phyloP scores from a whole-genome alignment of 2,797 vertebrate species.

The Oreochromis grahami region DNA sequence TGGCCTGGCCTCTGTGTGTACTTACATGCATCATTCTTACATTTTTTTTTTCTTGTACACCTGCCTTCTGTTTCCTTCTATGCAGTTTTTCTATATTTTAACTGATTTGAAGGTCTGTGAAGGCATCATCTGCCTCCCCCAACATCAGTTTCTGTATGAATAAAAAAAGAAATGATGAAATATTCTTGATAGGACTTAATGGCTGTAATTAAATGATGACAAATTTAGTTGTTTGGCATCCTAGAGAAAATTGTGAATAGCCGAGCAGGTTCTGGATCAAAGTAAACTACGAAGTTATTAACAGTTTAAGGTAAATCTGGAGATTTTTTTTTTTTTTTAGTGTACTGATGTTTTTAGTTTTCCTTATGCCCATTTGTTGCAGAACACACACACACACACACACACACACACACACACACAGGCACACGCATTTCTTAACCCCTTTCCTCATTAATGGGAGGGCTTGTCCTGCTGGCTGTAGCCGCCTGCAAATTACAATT shows the following conservation, averaged over 20 bases:
- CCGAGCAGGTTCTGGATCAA: conserved; percentile 1
- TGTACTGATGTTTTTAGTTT: conserved; percentile 5
- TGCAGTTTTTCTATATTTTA: neutral
- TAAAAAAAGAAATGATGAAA: neutral
- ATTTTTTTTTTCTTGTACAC: neutral
- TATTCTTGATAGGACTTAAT: neutral
- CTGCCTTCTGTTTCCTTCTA: neutral
- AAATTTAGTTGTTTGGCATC: neutral
- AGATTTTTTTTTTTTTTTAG: neutral
- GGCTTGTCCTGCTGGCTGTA: conserved; percentile 58
- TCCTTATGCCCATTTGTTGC: neutral
- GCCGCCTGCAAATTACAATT: conserved; percentile 81
- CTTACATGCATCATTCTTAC: neutral
- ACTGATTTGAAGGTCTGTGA: neutral
- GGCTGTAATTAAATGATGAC: neutral
- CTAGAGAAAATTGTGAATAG: conserved; percentile 14
- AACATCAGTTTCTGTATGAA: neutral
- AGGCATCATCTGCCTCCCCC: neutral
- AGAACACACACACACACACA: neutral
- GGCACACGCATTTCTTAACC: neutral
- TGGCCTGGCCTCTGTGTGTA: neutral
- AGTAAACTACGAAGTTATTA: conserved; percentile 9
- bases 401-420: neutral
- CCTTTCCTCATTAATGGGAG: conserved; percentile 38
- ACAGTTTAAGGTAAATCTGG: conserved; percentile 16